Conservation (phyloP, 2,797 vertebrate species). For the Manis crassicaudata region DNA sequence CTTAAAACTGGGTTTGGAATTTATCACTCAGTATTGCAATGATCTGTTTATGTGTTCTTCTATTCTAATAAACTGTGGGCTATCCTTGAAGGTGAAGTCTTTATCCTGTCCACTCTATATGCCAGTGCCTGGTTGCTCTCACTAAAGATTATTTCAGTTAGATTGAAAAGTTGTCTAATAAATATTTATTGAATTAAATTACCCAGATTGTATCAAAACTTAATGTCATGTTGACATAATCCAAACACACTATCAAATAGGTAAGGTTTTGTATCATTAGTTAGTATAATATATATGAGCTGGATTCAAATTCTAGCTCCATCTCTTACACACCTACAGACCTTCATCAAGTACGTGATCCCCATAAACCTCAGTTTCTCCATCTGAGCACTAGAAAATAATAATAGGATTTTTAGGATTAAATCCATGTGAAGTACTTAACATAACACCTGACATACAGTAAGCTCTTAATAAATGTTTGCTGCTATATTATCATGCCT, state of each 20-base stretch:
- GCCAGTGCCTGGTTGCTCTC: background rate
- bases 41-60: background rate
- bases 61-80: background rate
- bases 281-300: background rate
- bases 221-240: background rate
- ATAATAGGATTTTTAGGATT: background rate
- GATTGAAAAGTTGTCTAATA: background rate
- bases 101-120: background rate
- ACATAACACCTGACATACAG: background rate
- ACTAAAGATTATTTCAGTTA: conserved; percentile 40
- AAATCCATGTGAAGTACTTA: background rate
- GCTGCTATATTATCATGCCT: background rate
- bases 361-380: conserved; percentile 3
- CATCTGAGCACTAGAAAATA: background rate
- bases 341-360: background rate
- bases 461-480: background rate
- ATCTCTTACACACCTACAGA: background rate
- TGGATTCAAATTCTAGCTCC: background rate
- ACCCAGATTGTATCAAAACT: conserved; percentile 48
- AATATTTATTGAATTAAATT: conserved; percentile 50
- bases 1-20: background rate
- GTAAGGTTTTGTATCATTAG: background rate
- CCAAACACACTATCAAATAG: background rate
- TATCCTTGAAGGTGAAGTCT: background rate
- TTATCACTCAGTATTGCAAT: background rate